These are phyloP conservation scores for Syngnathus rostellatus DNA, from an alignment of 2,797 vertebrate genomes.

Conservation along the genomic window DNA sequence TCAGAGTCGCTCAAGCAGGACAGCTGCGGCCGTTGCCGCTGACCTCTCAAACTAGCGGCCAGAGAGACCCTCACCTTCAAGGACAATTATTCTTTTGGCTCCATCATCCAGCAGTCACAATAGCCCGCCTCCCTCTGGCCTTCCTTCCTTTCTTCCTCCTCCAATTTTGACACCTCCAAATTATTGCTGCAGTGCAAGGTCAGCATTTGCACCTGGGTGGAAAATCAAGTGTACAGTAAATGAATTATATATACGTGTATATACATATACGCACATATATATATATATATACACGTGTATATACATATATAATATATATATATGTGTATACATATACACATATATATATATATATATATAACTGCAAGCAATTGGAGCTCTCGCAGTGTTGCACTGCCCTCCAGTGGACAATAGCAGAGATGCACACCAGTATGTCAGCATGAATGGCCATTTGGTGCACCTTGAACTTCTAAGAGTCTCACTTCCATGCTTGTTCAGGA, in stretches of 20 bases:
- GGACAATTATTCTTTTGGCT: slow-evolving; percentile 37
- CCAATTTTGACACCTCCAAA: slow-evolving; percentile 31
- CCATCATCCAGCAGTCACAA: slow-evolving; percentile 19
- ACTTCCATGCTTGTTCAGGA: slow-evolving; percentile 33
- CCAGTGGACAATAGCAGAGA: slow-evolving; percentile 48
- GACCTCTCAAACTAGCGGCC: slow-evolving; percentile 31
- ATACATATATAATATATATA: too few relatives aligned
- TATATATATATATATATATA: too few relatives aligned
- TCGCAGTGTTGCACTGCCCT: slow-evolving; percentile 57
- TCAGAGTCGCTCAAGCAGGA: slow-evolving; percentile 66
- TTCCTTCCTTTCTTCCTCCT: slow-evolving; percentile 29
- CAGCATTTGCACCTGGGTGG: slow-evolving; percentile 28
- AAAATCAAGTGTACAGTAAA: background rate
- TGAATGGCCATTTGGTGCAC: slow-evolving; percentile 5
- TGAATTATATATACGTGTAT: background rate
- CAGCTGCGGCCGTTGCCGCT: slow-evolving; percentile 38
- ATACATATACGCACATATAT: background rate
- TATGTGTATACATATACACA: too few relatives aligned
- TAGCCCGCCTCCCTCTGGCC: slow-evolving; percentile 11
- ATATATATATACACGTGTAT: too few relatives aligned
- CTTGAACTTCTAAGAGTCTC: slow-evolving; percentile 35
- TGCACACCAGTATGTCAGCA: background rate
- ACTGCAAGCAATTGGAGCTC: background rate
- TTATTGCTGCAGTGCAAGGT: slow-evolving; percentile 32
- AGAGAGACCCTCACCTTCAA: slow-evolving; percentile 44